phyloP scores from a whole-genome alignment of 2,888 invertebrate genomes.

The Eulithis prunata region DNA sequence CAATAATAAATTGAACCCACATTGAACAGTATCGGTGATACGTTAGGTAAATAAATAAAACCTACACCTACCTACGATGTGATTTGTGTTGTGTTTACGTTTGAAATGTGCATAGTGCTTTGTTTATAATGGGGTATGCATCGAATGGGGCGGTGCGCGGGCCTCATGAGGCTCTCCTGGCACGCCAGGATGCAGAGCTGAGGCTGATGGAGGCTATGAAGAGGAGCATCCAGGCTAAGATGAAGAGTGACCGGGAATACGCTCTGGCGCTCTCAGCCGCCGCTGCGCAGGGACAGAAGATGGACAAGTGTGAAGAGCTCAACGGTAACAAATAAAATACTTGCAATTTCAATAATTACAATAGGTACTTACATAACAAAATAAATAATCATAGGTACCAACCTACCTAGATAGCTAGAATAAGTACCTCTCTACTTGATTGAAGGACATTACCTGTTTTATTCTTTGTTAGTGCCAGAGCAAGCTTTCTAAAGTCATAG shows the following conservation, averaged over 20 bases:
- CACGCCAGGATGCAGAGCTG: conserved; percentile 96
- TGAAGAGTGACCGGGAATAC: conserved; percentile 96
- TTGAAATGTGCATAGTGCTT: conserved; percentile 71
- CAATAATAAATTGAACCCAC: conserved; percentile 51
- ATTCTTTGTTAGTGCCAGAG: conserved; percentile 24
- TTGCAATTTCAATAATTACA: background rate
- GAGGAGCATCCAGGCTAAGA: conserved; percentile 92
- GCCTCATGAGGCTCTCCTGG: conserved; percentile 95
- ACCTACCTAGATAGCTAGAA: background rate
- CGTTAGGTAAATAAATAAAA: conserved; percentile 44
- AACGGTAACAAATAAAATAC: conserved; percentile 74
- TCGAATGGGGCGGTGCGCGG: conserved; percentile 93
- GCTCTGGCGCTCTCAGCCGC: conserved; percentile 92
- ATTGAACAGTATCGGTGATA: conserved; percentile 66
- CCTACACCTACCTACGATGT: conserved; percentile 57
- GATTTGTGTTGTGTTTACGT: conserved; percentile 77
- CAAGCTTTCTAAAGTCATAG: conserved; percentile 24
- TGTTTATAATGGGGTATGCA: conserved; percentile 91
- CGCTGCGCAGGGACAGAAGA: conserved; percentile 92
- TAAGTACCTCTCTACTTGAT: background rate
- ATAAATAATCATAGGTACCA: background rate
- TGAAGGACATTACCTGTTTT: conserved; percentile 19
- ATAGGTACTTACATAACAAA: too few species aligned
- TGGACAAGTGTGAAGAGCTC: conserved; percentile 90
- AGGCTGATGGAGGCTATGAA: conserved; percentile 96